Conservation (phyloP, 1,140 invertebrate species). For the Ooceraea biroi region DNA sequence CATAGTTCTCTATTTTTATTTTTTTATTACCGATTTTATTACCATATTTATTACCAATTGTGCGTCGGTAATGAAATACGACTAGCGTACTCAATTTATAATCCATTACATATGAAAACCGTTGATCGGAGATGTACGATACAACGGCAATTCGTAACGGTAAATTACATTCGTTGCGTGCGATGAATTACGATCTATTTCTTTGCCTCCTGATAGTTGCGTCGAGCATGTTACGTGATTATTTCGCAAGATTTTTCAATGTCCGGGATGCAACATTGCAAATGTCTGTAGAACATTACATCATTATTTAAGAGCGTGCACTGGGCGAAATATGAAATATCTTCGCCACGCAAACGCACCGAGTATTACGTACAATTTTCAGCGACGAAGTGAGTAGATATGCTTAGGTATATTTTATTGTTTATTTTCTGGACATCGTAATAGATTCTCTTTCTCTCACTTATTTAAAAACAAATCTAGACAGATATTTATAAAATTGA, state of each 20-base stretch:
- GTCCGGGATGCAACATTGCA: background rate
- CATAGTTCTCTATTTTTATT: constrained; percentile 25
- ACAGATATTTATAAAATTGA: no score
- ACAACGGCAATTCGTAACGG: constrained; percentile 32
- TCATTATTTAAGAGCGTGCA: constrained; percentile 44
- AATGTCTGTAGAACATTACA: constrained; percentile 6
- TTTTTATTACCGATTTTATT: no score
- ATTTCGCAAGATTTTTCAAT: constrained; percentile 51
- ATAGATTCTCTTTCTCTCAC: no score
- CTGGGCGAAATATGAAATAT: constrained; percentile 21
- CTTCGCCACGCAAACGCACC: constrained; percentile 14
- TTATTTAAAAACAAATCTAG: no score
- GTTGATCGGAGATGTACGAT: constrained; percentile 27
- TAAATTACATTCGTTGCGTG: constrained; percentile 52
- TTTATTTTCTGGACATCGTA: no score
- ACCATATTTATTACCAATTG: no score
- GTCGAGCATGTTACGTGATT: constrained; percentile 18
- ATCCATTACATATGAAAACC: constrained; percentile 29
- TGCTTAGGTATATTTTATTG: background rate
- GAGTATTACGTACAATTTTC: constrained; percentile 25
- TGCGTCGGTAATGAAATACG: constrained; percentile 36
- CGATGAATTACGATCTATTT: constrained; percentile 38
- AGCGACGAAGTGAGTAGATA: background rate
- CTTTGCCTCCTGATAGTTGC: background rate
- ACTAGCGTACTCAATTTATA: constrained; percentile 23